Base-by-base conservation (phyloP, 2,113 vertebrate genomes). In the Stictonetta naevosa region DNA sequence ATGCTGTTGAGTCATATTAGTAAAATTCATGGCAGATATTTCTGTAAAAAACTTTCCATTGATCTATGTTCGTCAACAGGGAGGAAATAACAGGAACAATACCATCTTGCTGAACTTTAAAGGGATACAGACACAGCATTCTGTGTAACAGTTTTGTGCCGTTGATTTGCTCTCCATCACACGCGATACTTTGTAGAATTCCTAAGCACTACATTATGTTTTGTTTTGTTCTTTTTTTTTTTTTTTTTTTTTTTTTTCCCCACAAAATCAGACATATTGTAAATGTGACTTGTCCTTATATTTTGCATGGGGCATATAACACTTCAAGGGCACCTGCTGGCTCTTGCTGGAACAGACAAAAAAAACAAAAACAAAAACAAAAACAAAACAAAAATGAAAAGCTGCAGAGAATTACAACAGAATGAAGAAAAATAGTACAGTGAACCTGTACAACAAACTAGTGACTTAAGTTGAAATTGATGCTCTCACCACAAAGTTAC, bases 41-140 rank as follows among this genome's bases (percentile, higher is more conserved):
- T 91, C 69, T 84, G 20, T 67, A 72, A 91, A 48, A 94, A 95
- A 59, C 20, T 66, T 93, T 81, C 59, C 40, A 64, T 69, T 93
- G 48, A 44, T 86, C 58, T 82, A 1, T 28, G 44, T 53, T 69
- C 58, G 67, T 92, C 67, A 91, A 2, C 33, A 38, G 28, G 21
- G 40, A 77, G 68, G 55, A 90, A 93, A 83, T 77, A 79, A 52
- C 34, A 88, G 38, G 13, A 59, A 31, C 4, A 22, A 17, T 44
- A 69, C 25, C 26, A 58, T 58, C 69, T 72, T 93, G 48, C 10
- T 79, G 46, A 89, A 68, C 89, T 64, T 79, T 79, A 86, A 80
- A 78, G 28, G 34, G 33, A 40, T 66, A 56, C 4, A 53, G 42
- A 29, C 7, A 26, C 26, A 42, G 33, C 4, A 31, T 42, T 80